Conservation (phyloP, 2,888 invertebrate species). For the Microdon myrmicae region DNA sequence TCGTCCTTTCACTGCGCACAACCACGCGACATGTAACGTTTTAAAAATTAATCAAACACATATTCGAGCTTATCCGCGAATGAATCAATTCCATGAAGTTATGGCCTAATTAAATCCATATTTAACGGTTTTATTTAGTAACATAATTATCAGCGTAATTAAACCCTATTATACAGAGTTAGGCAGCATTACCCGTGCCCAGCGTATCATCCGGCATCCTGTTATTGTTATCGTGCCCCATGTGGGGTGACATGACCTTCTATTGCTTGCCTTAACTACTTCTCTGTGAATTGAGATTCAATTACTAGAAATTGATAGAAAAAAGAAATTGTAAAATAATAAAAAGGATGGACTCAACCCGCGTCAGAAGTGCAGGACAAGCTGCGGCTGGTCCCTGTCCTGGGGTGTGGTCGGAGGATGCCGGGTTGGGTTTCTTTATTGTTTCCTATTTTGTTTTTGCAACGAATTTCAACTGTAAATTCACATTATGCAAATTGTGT, state of each 20-base stretch:
- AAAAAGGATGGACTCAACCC: too few species aligned
- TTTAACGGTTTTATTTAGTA: constrained; percentile 49
- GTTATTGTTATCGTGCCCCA: too few species aligned
- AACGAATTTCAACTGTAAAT: constrained; percentile 33
- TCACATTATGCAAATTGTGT: constrained; percentile 49
- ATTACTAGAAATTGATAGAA: constrained; percentile 27
- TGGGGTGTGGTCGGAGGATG: neutral
- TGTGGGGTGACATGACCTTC: too few species aligned
- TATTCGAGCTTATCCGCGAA: constrained; percentile 27
- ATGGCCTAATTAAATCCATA: constrained; percentile 47
- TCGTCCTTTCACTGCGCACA: constrained; percentile 4
- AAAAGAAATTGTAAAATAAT: too few species aligned
- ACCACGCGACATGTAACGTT: constrained; percentile 5
- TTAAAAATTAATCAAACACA: constrained; percentile 41
- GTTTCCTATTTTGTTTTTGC: constrained; percentile 5
- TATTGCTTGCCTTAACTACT: too few species aligned
- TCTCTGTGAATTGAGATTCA: constrained; percentile 32
- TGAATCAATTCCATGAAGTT: constrained; percentile 43
- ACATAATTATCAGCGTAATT: constrained; percentile 48
- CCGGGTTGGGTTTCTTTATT: neutral
- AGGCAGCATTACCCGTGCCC: too few species aligned
- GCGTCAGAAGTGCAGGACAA: too few species aligned
- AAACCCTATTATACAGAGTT: constrained; percentile 31
- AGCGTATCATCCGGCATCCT: too few species aligned
- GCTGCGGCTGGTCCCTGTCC: constrained; percentile 10